Conservation (phyloP, 2,888 invertebrate genomes). For the Spicauda simplicius region DNA sequence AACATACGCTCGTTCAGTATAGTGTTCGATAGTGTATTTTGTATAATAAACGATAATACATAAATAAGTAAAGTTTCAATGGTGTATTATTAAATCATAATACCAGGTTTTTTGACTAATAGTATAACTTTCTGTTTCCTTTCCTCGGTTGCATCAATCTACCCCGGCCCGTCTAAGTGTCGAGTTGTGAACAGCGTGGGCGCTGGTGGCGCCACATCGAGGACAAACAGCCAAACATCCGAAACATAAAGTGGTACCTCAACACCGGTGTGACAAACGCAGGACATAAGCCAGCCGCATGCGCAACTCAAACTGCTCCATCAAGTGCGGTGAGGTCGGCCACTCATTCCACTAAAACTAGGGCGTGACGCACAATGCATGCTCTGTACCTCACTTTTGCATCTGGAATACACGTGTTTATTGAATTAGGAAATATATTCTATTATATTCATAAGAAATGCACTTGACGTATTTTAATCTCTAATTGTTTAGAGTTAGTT, state of each 20-base stretch:
- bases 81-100: background rate
- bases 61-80: background rate
- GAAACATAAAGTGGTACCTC: constrained; percentile 77
- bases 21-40: constrained; percentile 23
- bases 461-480: too few species aligned
- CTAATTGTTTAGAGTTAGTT: background rate
- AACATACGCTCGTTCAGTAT: background rate
- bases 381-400: constrained; percentile 65
- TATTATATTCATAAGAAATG: too few species aligned
- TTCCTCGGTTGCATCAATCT: constrained; percentile 62
- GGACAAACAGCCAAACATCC: constrained; percentile 75
- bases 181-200: constrained; percentile 74
- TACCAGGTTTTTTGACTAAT: background rate
- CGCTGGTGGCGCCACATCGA: constrained; percentile 72
- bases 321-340: constrained; percentile 83
- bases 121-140: background rate
- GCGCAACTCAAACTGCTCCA: constrained; percentile 83
- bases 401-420: constrained; percentile 55
- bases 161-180: constrained; percentile 68
- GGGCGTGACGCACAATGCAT: constrained; percentile 75
- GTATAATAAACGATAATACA: background rate
- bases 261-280: constrained; percentile 76
- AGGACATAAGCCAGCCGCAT: constrained; percentile 82
- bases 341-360: constrained; percentile 84
- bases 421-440: background rate